Evolutionary conservation across 2,113 vertebrate genomes (phyloP), one percentile per base, ranked within the genome.

Genomic region (Atherinomorus stipes): DNA sequence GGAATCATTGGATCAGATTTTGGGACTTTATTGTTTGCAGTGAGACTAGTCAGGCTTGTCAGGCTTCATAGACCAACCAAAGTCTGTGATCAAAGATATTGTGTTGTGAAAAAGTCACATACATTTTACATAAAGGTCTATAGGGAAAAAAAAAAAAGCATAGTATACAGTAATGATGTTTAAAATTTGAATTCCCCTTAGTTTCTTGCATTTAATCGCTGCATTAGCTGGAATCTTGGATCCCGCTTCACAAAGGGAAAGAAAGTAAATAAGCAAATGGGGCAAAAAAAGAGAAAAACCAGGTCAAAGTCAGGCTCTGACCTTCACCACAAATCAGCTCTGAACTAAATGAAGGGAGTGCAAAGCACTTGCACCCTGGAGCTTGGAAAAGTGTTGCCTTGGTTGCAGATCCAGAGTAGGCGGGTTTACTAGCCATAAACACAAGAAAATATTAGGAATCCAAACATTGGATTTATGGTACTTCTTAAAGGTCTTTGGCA

Each of bases 351-450:
- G 28, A 64, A 66, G 49, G 34, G 56, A 78, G 70, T 34, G 56
- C 47, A 60, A 50, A 59, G 62, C 74, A 58, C 67, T 71, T 78
- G 74, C 82, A 72, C 84, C 85, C 88, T 68, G 82, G 78, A 87
- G 78, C 85, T 81, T 85, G 76, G 87, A 80, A 85, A 76, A 71
- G 28, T 37, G n/a, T 12, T 21, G 71, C 23, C 71, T 76, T 56
- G 25, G 52, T 13, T 69, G 61, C 51, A 81, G 82, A 64, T 40
- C 19, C 61, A 71, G 50, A 89, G 51, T 11, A 40, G 69, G 64
- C 71, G 73, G 84, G 81, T 88, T 81, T 66, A 78, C 66, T 59
- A 62, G 74, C 78, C 73, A 78, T 80, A 88, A 92, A 90, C 74
- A 74, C 57, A 22, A 76, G 64, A 84, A 78, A 85, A 83, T 77